Base-by-base conservation (phyloP, 2,113 vertebrate species). In the Vulpes lagopus region DNA sequence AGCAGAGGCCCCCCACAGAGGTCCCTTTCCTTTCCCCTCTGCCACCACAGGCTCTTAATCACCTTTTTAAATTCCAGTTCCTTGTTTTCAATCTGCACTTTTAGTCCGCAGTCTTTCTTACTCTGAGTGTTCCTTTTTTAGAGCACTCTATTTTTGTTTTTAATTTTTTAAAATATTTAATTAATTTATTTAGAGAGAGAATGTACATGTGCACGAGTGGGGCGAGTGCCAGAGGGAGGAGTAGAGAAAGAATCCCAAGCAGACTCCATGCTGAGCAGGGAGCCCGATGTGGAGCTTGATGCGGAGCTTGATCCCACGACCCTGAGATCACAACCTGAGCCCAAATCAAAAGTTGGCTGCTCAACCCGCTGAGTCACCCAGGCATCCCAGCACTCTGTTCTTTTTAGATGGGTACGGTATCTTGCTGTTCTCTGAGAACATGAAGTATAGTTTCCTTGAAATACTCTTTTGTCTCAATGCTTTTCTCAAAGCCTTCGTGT, bases 371-470 rank as follows among this genome's bases (percentile, higher is more conserved):
- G 65, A 69, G 65, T 3, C 65, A 69, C 32, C 65, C 65, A n/a
- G 65, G 32, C 19, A 16, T 32, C 65, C 32, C 65, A 89, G 49
- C 38, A 25, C n/a, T 86, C 22, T 64, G 16, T 27, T 17, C 62
- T 84, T 88, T 27, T 30, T 86, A 23, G n/a, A 7, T 73, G 53
- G 27, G 10, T 62, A 11, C 15, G 27, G 38, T 76, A 12, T 91
- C 35, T 90, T 32, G 23, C 38, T 51, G 4, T 83, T 83, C 74
- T 81, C 60, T 30, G 27, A 94, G 64, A 22, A 65, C 25, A 11
- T n/a, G 71, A 91, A 30, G n/a, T 86, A 27, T n/a, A 17, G 16
- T 89, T 89, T 71, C 89, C 85, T 90, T 38, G n/a, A 81, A 69
- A 64, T 85, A 27, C 55, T 53, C 62, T 82, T 60, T 32, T 27